Conservation (phyloP, 2,888 invertebrate genomes). For the Megastigmus dorsalis region DNA sequence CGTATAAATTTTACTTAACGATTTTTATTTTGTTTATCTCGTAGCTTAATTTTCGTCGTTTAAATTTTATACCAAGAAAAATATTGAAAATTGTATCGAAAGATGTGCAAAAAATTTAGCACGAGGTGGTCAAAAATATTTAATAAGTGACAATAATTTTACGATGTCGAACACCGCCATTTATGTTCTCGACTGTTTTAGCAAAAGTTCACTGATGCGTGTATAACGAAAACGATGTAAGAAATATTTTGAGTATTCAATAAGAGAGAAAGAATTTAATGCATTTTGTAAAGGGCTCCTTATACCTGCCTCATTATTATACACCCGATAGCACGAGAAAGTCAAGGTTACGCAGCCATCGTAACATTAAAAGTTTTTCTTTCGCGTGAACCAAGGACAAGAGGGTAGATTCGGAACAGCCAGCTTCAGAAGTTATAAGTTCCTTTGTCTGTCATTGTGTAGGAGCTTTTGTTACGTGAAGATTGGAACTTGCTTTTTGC, state of each 20-base stretch:
- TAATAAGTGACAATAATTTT: slow-evolving; percentile 36
- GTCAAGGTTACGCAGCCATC: slow-evolving; percentile 2
- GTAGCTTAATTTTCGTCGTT: not conserved
- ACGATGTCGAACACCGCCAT: not conserved
- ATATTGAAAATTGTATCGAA: not conserved
- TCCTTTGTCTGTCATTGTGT: slow-evolving; percentile 6
- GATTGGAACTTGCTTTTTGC: not conserved
- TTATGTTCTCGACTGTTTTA: slow-evolving; percentile 9
- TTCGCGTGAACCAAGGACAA: slow-evolving; percentile 12
- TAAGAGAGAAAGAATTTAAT: slow-evolving; percentile 23
- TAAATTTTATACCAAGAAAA: not conserved
- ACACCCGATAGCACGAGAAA: slow-evolving; percentile 31
- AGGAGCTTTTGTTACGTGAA: slow-evolving; percentile 5
- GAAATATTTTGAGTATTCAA: slow-evolving; percentile 31
- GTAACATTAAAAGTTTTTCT: slow-evolving; percentile 2
- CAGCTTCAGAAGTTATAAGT: slow-evolving; percentile 1
- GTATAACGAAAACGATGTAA: slow-evolving; percentile 21
- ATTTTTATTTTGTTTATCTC: not conserved
- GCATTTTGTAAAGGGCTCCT: slow-evolving; percentile 20
- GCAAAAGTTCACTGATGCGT: slow-evolving; percentile 13
- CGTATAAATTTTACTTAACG: not conserved
- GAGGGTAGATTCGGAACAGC: not conserved
- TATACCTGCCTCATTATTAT: slow-evolving; percentile 39
- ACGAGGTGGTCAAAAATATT: not conserved
- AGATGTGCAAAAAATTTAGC: not conserved